These are phyloP conservation scores for Boleophthalmus pectinirostris DNA, from an alignment of 2,113 vertebrate species.

Conservation along the genomic window DNA sequence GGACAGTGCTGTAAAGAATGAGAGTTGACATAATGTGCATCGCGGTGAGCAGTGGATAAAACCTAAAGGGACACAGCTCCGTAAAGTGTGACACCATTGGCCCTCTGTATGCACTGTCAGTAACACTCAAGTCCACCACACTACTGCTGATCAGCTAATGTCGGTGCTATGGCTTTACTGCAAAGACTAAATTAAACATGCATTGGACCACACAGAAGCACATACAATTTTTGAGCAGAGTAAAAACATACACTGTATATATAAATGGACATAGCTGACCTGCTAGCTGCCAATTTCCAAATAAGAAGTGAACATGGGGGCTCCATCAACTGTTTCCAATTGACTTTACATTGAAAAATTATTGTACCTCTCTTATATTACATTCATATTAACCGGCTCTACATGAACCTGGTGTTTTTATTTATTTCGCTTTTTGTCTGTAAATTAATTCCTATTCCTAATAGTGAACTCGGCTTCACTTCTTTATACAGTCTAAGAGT, in stretches of 20 bases:
- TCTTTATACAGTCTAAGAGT: not conserved
- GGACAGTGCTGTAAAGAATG: slow-evolving; percentile 45
- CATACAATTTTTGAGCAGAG: too few relatives aligned
- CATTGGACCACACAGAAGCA: not conserved
- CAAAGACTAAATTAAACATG: not conserved
- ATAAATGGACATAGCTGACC: too few relatives aligned
- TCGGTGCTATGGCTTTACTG: not conserved
- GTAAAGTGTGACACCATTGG: slow-evolving; percentile 60
- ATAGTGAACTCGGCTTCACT: too few relatives aligned
- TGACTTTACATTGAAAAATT: too few relatives aligned
- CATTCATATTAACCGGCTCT: too few relatives aligned
- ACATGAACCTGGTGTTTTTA: too few relatives aligned
- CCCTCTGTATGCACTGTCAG: slow-evolving; percentile 40
- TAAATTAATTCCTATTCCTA: too few relatives aligned
- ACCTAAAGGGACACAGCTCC: slow-evolving; percentile 46
- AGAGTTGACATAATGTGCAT: slow-evolving; percentile 54
- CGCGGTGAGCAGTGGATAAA: slow-evolving; percentile 54
- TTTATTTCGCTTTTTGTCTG: not conserved
- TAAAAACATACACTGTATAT: too few relatives aligned
- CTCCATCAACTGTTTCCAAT: too few relatives aligned
- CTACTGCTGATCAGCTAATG: slow-evolving; percentile 3
- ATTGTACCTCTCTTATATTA: not conserved
- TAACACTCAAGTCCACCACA: slow-evolving; percentile 18
- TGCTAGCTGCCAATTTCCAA: too few relatives aligned
- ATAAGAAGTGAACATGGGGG: too few relatives aligned